Base-by-base conservation (phyloP, 2,113 vertebrate genomes). In the Willisornis vidua region DNA sequence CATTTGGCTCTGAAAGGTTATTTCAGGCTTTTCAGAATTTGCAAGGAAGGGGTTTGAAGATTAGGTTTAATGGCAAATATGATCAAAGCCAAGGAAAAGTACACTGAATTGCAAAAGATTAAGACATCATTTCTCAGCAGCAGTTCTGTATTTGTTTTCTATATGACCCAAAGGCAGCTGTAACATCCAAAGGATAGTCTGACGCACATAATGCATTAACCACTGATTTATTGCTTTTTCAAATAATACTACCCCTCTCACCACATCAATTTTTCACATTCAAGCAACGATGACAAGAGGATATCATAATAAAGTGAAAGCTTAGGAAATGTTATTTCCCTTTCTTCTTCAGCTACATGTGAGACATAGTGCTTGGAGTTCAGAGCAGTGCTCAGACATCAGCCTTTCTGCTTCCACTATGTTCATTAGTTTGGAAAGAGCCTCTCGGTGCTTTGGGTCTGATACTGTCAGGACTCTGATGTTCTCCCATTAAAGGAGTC, bases 41-140 rank as follows among this genome's bases (percentile, higher is more conserved):
- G 9, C 75, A 67, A 54, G 24, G 80, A 74, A 59, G 45, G 41
- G 24, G 45, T 76, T 67, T 65, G 80, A 84, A 90, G 35, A 88
- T 94, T 79, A 85, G 67, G 41, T 72, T 90, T 95, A 88, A 86
- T 62, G 55, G 73, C 31, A 95, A 93, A 68, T 24, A 29, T 31
- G 41, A 77, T 94, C 62, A 67, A 88, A 87, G 66, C 52, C 52
- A 79, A 81, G 29, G 41, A 66, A 58, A 85, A 87, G 22, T 61
- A 65, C 24, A 37, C 26, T 20, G 54, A 92, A 26, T 59, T 89
- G 59, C 52, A 71, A 73, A 91, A 85, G 20, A 63, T 62, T 41
- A 82, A 82, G 83, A 61, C 12, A 33, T 59, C 5, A 59, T 80
- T 83, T 79, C 55, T 75, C 4, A 2, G 26, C 39, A 91, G 62